Conservation (phyloP, 2,113 vertebrate genomes). For the Nycticorax nycticorax region DNA sequence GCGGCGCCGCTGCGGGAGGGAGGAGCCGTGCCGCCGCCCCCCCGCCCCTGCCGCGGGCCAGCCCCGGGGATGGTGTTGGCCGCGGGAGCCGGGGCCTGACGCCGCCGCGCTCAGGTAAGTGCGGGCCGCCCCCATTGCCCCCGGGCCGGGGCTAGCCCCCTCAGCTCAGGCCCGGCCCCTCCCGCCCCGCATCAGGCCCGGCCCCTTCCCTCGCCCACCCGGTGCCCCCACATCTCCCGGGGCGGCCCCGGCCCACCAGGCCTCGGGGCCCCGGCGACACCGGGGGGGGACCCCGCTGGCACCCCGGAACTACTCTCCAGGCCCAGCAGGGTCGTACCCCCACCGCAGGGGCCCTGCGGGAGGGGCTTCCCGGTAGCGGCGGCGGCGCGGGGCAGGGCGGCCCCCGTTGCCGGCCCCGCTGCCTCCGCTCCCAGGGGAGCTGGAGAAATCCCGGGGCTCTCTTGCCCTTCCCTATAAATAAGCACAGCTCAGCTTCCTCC, state of each 20-base stretch:
- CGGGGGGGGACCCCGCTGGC: accelerated
- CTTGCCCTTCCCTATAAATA: neutral
- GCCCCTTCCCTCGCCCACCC: neutral
- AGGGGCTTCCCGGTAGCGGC: neutral
- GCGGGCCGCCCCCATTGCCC: neutral
- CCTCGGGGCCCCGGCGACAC: neutral
- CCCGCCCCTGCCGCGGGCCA: neutral
- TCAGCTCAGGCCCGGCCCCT: too few species aligned
- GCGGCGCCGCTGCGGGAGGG: neutral
- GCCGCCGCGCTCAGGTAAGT: neutral
- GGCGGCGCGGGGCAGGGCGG: neutral
- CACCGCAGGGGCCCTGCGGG: too few species aligned
- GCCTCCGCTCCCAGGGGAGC: neutral
- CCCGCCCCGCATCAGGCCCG: too few species aligned
- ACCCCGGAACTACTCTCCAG: neutral
- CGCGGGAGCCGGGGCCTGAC: conserved; percentile 11
- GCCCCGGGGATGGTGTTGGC: conserved; percentile 38
- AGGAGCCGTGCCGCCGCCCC: neutral
- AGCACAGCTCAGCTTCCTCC: accelerated
- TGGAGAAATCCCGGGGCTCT: neutral
- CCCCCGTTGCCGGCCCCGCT: neutral
- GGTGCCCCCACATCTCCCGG: neutral
- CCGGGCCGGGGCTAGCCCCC: accelerated
- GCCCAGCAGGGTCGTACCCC: neutral
- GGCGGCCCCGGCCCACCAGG: neutral